These are phyloP conservation scores for Masticophis lateralis DNA, from an alignment of 2,797 vertebrate genomes.

Conservation along the genomic window DNA sequence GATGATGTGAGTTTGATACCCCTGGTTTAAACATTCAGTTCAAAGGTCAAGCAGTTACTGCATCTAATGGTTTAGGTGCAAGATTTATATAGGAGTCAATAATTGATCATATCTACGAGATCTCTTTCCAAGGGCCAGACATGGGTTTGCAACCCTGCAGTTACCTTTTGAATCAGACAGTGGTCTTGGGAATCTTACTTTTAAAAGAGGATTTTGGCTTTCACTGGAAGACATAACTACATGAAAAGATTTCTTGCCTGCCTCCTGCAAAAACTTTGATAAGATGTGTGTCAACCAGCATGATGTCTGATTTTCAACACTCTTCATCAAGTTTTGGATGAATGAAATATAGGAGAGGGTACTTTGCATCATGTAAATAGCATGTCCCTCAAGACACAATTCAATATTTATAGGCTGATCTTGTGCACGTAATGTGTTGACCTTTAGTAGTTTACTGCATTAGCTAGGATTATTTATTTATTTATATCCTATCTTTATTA, in stretches of 20 bases:
- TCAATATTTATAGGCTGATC: neutral
- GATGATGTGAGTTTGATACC: too few relatives aligned
- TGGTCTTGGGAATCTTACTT: neutral
- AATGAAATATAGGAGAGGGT: neutral
- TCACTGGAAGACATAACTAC: neutral
- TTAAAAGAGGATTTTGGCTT: neutral
- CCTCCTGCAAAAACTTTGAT: neutral
- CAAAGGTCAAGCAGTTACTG: neutral
- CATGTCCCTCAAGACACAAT: neutral
- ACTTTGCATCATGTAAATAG: neutral
- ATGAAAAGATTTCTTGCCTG: neutral
- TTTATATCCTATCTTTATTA: neutral
- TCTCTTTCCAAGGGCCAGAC: neutral
- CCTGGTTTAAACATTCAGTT: neutral
- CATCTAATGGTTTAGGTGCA: neutral
- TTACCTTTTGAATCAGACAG: neutral
- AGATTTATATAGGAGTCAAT: neutral
- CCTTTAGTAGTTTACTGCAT: neutral
- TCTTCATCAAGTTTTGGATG: neutral
- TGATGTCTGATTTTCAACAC: neutral
- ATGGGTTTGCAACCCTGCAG: neutral
- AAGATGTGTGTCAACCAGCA: neutral
- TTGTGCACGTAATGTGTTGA: neutral
- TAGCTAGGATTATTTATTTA: neutral
- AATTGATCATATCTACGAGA: neutral